These are phyloP conservation scores for Anthopleura sola DNA, from an alignment of 64 coral and sea anemone genomes.

Conservation along the genomic window DNA sequence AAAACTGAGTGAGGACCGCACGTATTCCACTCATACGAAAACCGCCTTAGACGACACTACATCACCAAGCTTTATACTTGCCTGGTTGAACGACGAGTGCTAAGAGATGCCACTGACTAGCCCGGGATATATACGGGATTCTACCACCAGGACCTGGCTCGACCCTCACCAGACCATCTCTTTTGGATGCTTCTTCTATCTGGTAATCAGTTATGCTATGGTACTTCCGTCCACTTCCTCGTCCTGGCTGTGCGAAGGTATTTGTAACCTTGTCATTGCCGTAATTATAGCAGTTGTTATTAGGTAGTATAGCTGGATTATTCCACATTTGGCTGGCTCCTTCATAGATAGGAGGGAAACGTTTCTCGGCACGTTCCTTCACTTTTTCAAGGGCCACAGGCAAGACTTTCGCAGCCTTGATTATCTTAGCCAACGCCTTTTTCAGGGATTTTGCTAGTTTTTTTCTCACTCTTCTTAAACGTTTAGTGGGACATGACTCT, in stretches of 20 bases:
- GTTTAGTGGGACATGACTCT: neutral
- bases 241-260: constrained; percentile 22
- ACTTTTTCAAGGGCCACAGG: neutral
- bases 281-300: constrained; percentile 47
- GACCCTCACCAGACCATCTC: constrained; percentile 10
- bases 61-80: neutral
- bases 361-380: neutral
- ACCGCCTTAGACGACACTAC: no score
- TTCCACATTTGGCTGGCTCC: neutral
- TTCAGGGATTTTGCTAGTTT: neutral
- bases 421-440: neutral
- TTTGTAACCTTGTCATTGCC: constrained; percentile 26
- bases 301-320: neutral
- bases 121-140: neutral
- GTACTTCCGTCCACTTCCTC: neutral
- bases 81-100: constrained; percentile 34
- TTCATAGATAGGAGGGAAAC: neutral
- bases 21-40: no score
- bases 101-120: constrained; percentile 1
- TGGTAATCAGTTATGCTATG: neutral
- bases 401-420: neutral
- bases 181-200: neutral
- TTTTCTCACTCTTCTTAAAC: no score
- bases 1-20: no score
- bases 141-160: neutral